A percentile compares a stretch with the other conserved stretches of the same genome.
Evolutionary conservation across 1,140 invertebrate genomes (phyloP).

Genomic region (Drosophila tropicalis): DNA sequence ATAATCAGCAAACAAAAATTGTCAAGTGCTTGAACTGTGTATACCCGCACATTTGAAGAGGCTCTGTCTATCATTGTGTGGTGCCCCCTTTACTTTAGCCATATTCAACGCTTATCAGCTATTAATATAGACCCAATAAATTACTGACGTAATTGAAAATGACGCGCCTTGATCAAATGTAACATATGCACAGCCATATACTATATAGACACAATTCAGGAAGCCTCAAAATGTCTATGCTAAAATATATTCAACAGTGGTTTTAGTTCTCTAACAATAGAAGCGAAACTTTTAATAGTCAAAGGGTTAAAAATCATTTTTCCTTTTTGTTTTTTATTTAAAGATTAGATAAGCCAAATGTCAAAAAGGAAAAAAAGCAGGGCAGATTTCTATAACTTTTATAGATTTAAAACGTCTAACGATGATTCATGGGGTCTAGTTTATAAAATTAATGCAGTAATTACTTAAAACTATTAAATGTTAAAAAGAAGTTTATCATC

Average conservation of each 20-base stretch:
- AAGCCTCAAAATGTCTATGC: slow-evolving; percentile 6
- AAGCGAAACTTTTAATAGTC: neutral
- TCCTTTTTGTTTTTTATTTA: neutral
- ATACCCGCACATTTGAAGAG: slow-evolving; percentile 5
- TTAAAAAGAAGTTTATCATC: too few relatives aligned
- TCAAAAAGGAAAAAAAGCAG: neutral
- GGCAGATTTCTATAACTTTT: neutral
- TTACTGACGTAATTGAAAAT: slow-evolving; percentile 11
- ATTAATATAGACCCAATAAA: slow-evolving; percentile 4
- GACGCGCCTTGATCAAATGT: slow-evolving; percentile 1
- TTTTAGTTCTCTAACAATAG: neutral
- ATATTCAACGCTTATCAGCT: slow-evolving; percentile 11
- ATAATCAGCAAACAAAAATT: slow-evolving; percentile 9
- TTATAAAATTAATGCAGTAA: neutral
- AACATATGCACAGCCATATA: neutral
- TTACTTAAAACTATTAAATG: too few relatives aligned
- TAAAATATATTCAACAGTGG: slow-evolving; percentile 1
- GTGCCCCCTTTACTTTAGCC: neutral
- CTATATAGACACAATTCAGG: slow-evolving; percentile 3
- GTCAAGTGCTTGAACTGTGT: slow-evolving; percentile 5
- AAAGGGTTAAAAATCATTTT: neutral
- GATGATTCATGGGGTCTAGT: neutral
- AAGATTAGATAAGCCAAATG: neutral
- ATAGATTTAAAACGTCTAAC: accelerated
- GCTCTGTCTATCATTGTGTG: slow-evolving; percentile 7